These are phyloP conservation scores for Tryphoninae sp. DNA, from an alignment of 2,888 invertebrate species.

Conservation along the genomic window DNA sequence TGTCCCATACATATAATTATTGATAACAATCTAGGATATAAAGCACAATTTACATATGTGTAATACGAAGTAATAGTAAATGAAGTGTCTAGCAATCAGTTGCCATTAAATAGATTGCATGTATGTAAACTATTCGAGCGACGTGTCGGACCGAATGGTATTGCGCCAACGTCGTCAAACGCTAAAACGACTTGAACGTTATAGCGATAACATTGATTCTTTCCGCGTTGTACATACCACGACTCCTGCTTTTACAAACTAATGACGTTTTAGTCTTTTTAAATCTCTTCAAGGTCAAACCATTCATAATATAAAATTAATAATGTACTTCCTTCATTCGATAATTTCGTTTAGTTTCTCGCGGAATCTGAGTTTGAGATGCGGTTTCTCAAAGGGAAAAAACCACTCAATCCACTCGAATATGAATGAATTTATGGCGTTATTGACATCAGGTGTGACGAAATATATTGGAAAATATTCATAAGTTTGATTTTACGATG, in stretches of 20 bases:
- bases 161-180: constrained; percentile 48
- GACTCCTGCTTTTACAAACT: neutral
- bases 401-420: no score
- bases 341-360: no score
- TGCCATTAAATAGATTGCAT: neutral
- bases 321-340: no score
- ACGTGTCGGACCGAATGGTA: constrained; percentile 11
- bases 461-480: neutral
- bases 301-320: no score
- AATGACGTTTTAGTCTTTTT: neutral
- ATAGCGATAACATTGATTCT: neutral
- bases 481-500: neutral
- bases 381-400: no score
- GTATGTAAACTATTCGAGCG: neutral
- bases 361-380: no score
- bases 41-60: no score
- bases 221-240: constrained; percentile 3
- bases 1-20: neutral
- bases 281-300: neutral
- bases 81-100: no score
- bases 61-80: no score
- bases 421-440: neutral
- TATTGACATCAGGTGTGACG: neutral
- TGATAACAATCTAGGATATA: neutral
- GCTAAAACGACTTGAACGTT: constrained; percentile 1